Conservation (phyloP, 2,888 invertebrate genomes). For the Acheta domesticus region DNA sequence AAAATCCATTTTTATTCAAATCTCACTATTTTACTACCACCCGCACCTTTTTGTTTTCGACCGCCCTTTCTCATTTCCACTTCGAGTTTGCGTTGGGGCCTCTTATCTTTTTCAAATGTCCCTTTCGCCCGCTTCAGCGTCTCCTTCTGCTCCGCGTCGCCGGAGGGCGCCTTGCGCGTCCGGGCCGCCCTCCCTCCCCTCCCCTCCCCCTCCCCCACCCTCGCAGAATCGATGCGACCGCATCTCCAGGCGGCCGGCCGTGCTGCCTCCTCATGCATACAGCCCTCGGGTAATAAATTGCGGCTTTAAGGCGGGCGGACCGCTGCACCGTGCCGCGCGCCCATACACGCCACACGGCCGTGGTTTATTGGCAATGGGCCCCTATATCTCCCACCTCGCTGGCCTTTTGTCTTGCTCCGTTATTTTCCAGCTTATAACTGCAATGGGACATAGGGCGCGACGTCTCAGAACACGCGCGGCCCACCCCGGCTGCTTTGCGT, state of each 20-base stretch:
- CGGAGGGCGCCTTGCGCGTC: too few relatives aligned
- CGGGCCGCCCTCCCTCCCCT: neutral
- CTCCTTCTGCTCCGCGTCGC: too few relatives aligned
- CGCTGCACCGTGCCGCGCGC: neutral
- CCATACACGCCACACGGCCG: neutral
- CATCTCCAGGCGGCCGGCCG: neutral
- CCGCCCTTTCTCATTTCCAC: too few relatives aligned
- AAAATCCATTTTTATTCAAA: too few relatives aligned
- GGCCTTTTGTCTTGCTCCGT: conserved; percentile 1
- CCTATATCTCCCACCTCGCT: neutral
- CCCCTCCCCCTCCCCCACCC: too few relatives aligned
- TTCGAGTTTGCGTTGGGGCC: too few relatives aligned
- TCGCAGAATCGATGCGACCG: neutral
- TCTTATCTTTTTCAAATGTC: too few relatives aligned
- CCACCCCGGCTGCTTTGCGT: too few relatives aligned
- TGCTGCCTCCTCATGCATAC: neutral
- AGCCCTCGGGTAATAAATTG: neutral
- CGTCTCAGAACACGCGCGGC: too few relatives aligned
- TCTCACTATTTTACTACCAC: too few relatives aligned
- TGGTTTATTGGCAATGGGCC: conserved; percentile 18
- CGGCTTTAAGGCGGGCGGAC: conserved; percentile 18
- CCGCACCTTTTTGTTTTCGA: too few relatives aligned
- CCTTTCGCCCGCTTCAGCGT: too few relatives aligned
- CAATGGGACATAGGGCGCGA: neutral
- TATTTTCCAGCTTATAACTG: conserved; percentile 9